phyloP scores from a whole-genome alignment of 1,140 invertebrate species.

The Daktulosphaira vitifoliae region DNA sequence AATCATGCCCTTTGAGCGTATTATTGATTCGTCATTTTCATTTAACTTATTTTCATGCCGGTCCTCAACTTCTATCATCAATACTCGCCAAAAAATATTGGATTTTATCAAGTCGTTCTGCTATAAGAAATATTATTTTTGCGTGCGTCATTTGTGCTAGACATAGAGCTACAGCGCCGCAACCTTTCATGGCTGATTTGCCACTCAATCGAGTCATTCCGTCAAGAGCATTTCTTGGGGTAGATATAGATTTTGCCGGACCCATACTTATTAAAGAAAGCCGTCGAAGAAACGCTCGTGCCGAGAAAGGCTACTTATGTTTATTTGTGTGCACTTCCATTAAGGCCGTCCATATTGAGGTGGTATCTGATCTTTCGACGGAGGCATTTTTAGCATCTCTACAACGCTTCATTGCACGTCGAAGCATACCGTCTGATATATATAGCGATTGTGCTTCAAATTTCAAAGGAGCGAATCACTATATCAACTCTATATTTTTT shows the following conservation, averaged over 20 bases:
- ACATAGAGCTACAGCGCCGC: too few species aligned
- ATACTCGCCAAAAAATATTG: too few species aligned
- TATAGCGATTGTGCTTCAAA: conserved; percentile 41
- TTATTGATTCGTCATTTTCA: too few species aligned
- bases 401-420: conserved; percentile 39
- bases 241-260: conserved; percentile 42
- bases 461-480: conserved; percentile 39
- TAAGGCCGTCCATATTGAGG: conserved; percentile 43
- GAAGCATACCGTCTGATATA: conserved; percentile 36
- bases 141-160: too few species aligned
- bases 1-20: too few species aligned
- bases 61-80: too few species aligned
- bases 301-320: conserved; percentile 40
- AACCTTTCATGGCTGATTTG: conserved; percentile 20
- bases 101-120: too few species aligned
- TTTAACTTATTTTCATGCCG: too few species aligned
- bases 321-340: conserved; percentile 43
- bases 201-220: conserved; percentile 14
- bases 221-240: too few species aligned
- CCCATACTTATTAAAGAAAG: conserved; percentile 39
- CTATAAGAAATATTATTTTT: too few species aligned
- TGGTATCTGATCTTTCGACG: conserved; percentile 40
- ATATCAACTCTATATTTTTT: too few species aligned
- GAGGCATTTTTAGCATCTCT: conserved; percentile 39
- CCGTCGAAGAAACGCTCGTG: conserved; percentile 24